Evolutionary conservation across 2,888 invertebrate species (phyloP), one percentile per base, ranked within the genome.

Genomic region (Sicus ferrugineus): DNA sequence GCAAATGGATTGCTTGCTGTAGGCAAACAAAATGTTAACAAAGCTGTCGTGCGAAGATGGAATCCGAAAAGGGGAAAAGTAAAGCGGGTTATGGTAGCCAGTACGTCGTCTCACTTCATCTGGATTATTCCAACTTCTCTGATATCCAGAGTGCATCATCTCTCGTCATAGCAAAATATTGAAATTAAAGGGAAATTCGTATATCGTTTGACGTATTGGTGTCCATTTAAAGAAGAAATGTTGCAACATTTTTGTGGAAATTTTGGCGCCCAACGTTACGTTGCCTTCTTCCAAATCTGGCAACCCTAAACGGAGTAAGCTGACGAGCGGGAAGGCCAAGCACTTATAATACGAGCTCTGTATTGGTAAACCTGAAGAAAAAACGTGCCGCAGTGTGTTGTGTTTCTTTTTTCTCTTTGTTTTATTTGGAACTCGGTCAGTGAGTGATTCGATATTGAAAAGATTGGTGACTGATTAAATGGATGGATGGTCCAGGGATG

Each of bases 401-500:
- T 48, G 38, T 48, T n/a, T n/a, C n/a, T n/a, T n/a, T n/a, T n/a
- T n/a, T n/a, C n/a, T n/a, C n/a, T n/a, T n/a, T n/a, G 42, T 61
- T 61, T 61, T 61, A 61, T 61, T 61, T 26, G 61, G 61, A 61
- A 61, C 42, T 61, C 61, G 61, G 61, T 61, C 61, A 61, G 61
- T 42, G 26, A 61, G 42, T 16, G 21, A 19, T 31, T 31, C 34
- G 26, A 54, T 31, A 62, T 26, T 62, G 42, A 62, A 46, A 19
- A 31, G n/a, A 30, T 19, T 16, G 31, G n/a, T 28, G 46, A 46
- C 21, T 48, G 48, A 26, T 48, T 63, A 14, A 14, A 50, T 30
- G 34, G 19, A 58, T 30, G 5, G 31, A 58, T 59, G 59, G 19
- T 21, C 16, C 26, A 26, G 23, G 26, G 16, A 26, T 54, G 26